Conservation (phyloP, 2,113 vertebrate species). For the Plecturocebus donacophilus region DNA sequence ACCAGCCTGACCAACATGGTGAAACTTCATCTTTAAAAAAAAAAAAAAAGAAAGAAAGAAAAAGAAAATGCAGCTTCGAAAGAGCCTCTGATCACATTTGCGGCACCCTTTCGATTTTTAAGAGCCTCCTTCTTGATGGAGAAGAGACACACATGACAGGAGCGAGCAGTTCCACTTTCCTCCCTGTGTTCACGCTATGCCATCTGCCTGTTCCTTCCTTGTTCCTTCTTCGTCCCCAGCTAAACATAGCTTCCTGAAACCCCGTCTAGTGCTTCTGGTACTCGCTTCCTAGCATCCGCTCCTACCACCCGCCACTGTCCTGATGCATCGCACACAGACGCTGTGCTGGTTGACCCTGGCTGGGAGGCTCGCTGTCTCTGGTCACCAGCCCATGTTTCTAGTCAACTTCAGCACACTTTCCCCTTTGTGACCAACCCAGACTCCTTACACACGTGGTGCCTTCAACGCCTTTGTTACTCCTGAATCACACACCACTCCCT, state of each 20-base stretch:
- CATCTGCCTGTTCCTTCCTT: constrained; percentile 21
- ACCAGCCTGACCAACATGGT: too few relatives aligned
- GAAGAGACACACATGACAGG: background rate
- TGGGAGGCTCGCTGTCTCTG: too few relatives aligned
- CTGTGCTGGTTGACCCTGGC: fast-evolving
- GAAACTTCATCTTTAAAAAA: too few relatives aligned
- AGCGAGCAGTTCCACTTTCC: background rate
- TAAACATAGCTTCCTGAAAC: background rate
- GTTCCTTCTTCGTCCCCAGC: background rate
- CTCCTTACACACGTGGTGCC: background rate
- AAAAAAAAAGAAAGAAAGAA: too few relatives aligned
- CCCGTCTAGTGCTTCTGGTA: background rate
- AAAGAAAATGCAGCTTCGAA: background rate
- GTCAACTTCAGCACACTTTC: background rate
- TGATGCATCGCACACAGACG: fast-evolving
- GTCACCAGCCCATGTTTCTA: background rate
- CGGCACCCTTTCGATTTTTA: background rate
- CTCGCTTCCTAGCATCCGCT: background rate
- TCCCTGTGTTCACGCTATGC: fast-evolving
- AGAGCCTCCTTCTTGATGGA: background rate
- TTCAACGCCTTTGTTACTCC: background rate
- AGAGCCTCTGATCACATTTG: background rate
- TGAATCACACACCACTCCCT: background rate
- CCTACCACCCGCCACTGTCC: background rate
- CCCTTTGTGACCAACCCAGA: background rate